Conservation (phyloP, 2,888 invertebrate genomes). For the Penaeus monodon region DNA sequence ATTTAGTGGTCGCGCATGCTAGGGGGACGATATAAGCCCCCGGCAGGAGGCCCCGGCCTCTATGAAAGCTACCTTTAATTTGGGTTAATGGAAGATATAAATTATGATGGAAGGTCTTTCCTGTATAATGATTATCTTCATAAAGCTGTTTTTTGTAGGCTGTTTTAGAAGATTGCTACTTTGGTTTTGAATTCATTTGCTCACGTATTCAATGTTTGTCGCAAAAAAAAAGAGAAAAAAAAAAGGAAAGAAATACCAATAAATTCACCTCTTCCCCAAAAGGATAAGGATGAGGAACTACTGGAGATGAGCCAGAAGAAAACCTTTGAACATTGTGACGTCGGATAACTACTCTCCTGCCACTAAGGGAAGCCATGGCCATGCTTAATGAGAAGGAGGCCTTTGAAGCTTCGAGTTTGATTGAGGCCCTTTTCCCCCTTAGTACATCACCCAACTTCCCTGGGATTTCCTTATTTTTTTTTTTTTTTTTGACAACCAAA, state of each 20-base stretch:
- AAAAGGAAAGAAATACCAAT: too few relatives aligned
- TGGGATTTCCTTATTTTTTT: slow-evolving; percentile 93
- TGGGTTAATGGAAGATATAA: too few relatives aligned
- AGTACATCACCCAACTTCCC: slow-evolving; percentile 75
- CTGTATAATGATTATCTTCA: not conserved
- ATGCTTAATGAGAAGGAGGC: slow-evolving; percentile 83
- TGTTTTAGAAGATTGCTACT: not conserved
- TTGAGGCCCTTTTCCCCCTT: slow-evolving; percentile 80
- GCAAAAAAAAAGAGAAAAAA: too few relatives aligned
- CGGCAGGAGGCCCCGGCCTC: too few relatives aligned
- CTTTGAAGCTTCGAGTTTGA: slow-evolving; percentile 89
- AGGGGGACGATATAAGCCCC: too few relatives aligned
- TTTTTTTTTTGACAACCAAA: too few relatives aligned
- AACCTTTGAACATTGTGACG: slow-evolving; percentile 79
- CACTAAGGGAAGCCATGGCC: slow-evolving; percentile 80
- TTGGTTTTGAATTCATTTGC: not conserved
- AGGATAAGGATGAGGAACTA: slow-evolving; percentile 60
- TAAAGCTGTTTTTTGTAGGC: not conserved
- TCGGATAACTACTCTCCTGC: slow-evolving; percentile 69
- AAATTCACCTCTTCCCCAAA: not conserved
- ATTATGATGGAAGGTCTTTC: not conserved
- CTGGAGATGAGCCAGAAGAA: slow-evolving; percentile 73
- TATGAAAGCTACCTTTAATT: too few relatives aligned
- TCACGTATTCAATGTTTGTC: not conserved
- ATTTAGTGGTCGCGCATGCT: too few relatives aligned